These are phyloP conservation scores for Acromyrmex charruanus DNA, from an alignment of 1,140 invertebrate genomes.

Conservation along the genomic window DNA sequence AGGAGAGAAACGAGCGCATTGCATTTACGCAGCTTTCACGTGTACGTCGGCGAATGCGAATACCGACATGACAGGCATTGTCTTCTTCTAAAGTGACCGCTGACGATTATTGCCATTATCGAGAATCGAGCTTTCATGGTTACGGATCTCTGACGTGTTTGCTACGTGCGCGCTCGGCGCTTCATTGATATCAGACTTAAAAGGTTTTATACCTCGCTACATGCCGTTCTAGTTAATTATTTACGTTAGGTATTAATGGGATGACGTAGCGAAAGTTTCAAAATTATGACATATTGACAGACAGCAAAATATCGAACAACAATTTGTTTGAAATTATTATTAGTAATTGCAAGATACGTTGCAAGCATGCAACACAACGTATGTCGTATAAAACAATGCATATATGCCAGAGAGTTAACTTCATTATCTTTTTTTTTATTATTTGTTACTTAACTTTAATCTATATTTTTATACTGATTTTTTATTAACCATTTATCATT, in stretches of 20 bases:
- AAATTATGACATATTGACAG: constrained; percentile 27
- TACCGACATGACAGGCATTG: constrained; percentile 49
- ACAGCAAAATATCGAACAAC: not conserved
- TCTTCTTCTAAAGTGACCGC: constrained; percentile 30
- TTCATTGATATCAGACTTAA: constrained; percentile 26
- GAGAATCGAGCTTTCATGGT: constrained; percentile 49
- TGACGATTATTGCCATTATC: constrained; percentile 66
- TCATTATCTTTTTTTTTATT: not conserved
- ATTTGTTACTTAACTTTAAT: not conserved
- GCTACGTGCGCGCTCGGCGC: not conserved
- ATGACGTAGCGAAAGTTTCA: constrained; percentile 9
- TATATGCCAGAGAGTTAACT: not conserved
- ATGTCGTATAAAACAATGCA: not conserved
- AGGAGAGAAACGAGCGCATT: constrained; percentile 49
- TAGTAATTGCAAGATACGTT: not conserved
- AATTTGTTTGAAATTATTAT: constrained; percentile 41
- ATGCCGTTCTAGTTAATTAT: constrained; percentile 35
- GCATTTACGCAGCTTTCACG: constrained; percentile 50
- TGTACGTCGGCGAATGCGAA: not conserved
- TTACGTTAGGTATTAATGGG: not conserved
- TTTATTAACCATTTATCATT: not conserved
- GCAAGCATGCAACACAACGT: not conserved
- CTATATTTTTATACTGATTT: not conserved
- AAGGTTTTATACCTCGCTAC: constrained; percentile 1
- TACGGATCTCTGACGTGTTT: constrained; percentile 34